These are phyloP conservation scores for Crocallis elinguaria DNA, from an alignment of 2,888 invertebrate species.

Conservation along the genomic window DNA sequence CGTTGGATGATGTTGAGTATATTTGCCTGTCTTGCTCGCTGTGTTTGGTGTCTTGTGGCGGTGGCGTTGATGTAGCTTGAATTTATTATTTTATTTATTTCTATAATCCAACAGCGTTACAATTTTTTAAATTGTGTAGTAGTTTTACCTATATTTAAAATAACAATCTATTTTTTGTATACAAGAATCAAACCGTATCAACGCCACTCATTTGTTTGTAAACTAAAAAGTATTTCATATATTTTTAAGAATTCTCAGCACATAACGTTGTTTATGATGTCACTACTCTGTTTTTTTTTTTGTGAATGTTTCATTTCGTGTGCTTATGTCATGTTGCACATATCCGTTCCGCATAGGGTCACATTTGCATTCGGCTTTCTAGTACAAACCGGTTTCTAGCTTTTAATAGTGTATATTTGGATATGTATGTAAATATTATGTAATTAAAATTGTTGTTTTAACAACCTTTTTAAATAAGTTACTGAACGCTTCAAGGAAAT, in stretches of 20 bases:
- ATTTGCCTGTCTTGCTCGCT: constrained; percentile 4
- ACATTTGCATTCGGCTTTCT: neutral
- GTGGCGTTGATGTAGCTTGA: neutral
- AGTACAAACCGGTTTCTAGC: neutral
- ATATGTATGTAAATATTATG: too few species aligned
- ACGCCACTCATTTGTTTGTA: neutral
- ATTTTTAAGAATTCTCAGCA: neutral
- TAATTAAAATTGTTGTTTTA: too few species aligned
- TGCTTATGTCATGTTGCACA: constrained; percentile 7
- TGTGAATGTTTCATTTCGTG: constrained; percentile 12
- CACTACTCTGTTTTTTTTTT: neutral
- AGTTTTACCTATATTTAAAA: too few species aligned
- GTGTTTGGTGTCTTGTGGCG: neutral
- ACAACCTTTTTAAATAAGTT: too few species aligned
- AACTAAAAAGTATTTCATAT: neutral
- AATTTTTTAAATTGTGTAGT: too few species aligned
- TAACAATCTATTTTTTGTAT: too few species aligned
- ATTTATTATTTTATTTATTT: neutral
- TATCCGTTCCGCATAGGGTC: neutral
- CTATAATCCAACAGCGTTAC: too few species aligned
- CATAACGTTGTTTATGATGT: neutral
- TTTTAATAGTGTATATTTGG: too few species aligned
- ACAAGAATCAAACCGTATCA: constrained; percentile 1
- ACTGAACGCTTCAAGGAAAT: too few species aligned
- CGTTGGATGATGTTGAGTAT: too few species aligned